These are phyloP conservation scores for Catalaphyllia jardinei DNA, from an alignment of 64 coral and sea anemone genomes.

Conservation along the genomic window DNA sequence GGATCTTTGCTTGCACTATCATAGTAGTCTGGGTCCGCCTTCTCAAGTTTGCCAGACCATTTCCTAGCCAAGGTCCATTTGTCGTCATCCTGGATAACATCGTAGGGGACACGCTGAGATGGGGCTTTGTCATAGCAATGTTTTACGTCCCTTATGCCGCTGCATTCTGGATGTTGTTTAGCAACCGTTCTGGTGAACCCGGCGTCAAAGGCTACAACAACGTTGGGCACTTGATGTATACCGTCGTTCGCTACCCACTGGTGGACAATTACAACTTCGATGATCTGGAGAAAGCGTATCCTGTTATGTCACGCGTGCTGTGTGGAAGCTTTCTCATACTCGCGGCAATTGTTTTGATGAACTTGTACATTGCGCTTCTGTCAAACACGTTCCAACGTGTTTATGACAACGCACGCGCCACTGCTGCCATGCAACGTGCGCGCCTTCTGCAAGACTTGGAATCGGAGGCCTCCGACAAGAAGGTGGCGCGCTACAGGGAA, in stretches of 20 bases:
- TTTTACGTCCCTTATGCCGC: conserved; percentile 92
- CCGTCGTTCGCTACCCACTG: conserved; percentile 60
- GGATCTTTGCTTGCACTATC: conserved; percentile 65
- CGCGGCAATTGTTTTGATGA: conserved; percentile 64
- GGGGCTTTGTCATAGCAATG: conserved; percentile 73
- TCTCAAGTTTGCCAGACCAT: conserved; percentile 79
- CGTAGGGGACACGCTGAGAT: conserved; percentile 62
- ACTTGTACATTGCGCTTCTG: conserved; percentile 81
- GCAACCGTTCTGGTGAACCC: conserved; percentile 27
- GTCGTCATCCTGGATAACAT: conserved; percentile 83
- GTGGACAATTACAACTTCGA: conserved; percentile 64
- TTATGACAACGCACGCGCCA: conserved; percentile 81
- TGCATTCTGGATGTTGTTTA: conserved; percentile 91
- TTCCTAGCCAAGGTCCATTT: conserved; percentile 74
- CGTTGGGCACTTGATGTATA: conserved; percentile 39
- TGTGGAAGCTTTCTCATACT: conserved; percentile 64
- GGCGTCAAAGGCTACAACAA: conserved; percentile 58
- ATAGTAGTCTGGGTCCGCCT: conserved; percentile 84
- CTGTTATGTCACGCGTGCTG: conserved; percentile 65
- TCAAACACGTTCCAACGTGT: conserved; percentile 88
- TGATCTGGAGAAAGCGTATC: conserved; percentile 5
- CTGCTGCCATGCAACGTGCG: conserved; percentile 81
- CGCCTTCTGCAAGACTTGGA: conserved; percentile 68
- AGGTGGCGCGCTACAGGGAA: conserved; percentile 54
- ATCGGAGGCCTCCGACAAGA: conserved; percentile 48